phyloP scores from a whole-genome alignment of 2,113 vertebrate species.

The Henicopernis longicauda region DNA sequence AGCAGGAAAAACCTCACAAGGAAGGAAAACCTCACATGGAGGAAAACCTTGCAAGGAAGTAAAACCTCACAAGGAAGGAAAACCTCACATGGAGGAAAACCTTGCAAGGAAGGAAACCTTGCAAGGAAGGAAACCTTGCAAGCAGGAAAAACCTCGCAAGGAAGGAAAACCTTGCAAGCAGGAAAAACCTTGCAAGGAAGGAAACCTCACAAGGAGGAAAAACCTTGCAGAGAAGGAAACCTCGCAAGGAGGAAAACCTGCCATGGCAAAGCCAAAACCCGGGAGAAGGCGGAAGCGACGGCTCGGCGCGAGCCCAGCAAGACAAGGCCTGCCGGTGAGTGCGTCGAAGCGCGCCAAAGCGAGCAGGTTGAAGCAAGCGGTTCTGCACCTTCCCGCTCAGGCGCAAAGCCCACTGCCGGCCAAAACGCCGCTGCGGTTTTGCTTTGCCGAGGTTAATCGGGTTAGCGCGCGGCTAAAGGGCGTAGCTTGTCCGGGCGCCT shows the following conservation, averaged over 20 bases:
- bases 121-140: not conserved
- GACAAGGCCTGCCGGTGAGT: not conserved
- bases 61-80: accelerated
- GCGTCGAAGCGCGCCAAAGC: accelerated
- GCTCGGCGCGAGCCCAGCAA: not conserved
- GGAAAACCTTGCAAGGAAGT: no score
- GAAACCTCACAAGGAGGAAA: not conserved
- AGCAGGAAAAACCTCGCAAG: not conserved
- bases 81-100: not conserved
- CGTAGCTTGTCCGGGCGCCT: constrained; percentile 69
- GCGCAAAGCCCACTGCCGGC: not conserved
- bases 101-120: no score
- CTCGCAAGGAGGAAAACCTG: not conserved
- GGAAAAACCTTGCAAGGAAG: not conserved
- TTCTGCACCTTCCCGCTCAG: not conserved
- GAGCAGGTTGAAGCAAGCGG: not conserved
- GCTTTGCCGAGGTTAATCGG: constrained; percentile 36
- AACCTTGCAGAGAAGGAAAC: not conserved
- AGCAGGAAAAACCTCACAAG: not conserved
- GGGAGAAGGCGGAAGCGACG: not conserved
- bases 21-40: not conserved
- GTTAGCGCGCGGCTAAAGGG: constrained; percentile 49
- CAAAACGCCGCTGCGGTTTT: not conserved
- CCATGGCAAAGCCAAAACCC: not conserved
- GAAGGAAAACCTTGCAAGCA: not conserved